Evolutionary conservation across 64 coral and sea anemone species (phyloP), one percentile per base, ranked within the genome.

Genomic region (Montipora foliosa): DNA sequence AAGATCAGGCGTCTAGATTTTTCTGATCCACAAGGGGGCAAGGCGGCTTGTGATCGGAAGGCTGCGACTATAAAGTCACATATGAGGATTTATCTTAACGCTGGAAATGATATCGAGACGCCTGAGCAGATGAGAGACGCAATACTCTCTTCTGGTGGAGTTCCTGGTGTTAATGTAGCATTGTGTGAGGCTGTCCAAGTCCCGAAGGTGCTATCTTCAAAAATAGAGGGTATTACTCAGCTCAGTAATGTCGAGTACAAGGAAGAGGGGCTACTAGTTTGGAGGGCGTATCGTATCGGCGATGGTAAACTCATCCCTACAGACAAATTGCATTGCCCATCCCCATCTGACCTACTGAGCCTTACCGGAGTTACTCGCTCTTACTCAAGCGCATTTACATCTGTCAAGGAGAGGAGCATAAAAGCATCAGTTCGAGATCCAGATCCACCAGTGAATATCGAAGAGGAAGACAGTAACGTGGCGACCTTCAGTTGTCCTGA

Each of bases 11-110:
- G 53, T 76, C 75, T 89, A 76, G 87, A 89, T 75, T 89, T 89
- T 89, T 89, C 87, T 44, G 87, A 89, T 76, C 75, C 87, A 46
- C 87, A 89, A 89, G 87, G 74, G 15, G 87, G 87, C 37, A 89
- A 90, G 48, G 68, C 67, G 12, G 50, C 85, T 76, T 88, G 85
- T 75, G 85, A 88, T 77, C 74, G 76, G 14, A 78, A 89, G 57
- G 87, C 87, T 75, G 87, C 51, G 16, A 89, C 75, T 61, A 89
- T 89, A 60, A 89, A 89, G 74, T 77, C 69, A 37, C 87, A 77
- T 55, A 89, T 89, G 87, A 89, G 72, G 50, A 76, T 77, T 14
- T 89, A 75, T 74, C 52, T 89, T 44, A 89, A 89, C 52, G 55
- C 47, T 62, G 87, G 87, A 76, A 76, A 67, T 66, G 74, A 89